These are phyloP conservation scores for Drosophila leonis DNA, from an alignment of 2,888 invertebrate species.

Conservation along the genomic window DNA sequence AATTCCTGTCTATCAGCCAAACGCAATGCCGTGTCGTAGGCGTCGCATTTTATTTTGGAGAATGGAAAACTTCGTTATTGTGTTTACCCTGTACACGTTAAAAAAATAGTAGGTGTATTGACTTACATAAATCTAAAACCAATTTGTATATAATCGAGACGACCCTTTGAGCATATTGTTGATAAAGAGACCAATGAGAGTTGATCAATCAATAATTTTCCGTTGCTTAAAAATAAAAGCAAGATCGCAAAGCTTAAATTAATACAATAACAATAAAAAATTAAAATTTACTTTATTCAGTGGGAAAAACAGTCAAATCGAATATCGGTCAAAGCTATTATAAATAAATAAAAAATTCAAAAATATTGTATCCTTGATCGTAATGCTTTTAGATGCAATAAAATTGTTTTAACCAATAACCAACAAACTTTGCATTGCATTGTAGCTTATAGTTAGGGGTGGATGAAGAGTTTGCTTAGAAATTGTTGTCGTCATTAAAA, in stretches of 20 bases:
- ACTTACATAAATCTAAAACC: not conserved
- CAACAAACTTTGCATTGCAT: too few species aligned
- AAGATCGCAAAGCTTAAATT: too few species aligned
- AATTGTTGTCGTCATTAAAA: too few species aligned
- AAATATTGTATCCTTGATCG: too few species aligned
- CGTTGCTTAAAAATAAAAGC: not conserved
- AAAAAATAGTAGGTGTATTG: not conserved
- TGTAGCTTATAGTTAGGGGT: too few species aligned
- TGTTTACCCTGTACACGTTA: not conserved
- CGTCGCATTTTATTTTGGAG: constrained; percentile 28
- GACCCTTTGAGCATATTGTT: not conserved
- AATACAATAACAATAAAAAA: not conserved
- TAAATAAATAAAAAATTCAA: too few species aligned
- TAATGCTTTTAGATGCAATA: too few species aligned
- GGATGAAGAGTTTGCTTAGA: too few species aligned
- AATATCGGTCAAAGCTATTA: too few species aligned
- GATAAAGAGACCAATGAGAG: not conserved
- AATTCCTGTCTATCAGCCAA: constrained; percentile 43
- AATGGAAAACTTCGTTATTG: not conserved
- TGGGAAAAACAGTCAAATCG: not conserved
- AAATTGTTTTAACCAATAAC: too few species aligned
- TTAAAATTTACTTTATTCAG: not conserved
- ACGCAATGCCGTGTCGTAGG: constrained; percentile 52
- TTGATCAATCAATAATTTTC: not conserved
- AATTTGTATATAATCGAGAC: not conserved